Base-by-base conservation (phyloP, 2,113 vertebrate genomes). In the Myotis yumanensis region DNA sequence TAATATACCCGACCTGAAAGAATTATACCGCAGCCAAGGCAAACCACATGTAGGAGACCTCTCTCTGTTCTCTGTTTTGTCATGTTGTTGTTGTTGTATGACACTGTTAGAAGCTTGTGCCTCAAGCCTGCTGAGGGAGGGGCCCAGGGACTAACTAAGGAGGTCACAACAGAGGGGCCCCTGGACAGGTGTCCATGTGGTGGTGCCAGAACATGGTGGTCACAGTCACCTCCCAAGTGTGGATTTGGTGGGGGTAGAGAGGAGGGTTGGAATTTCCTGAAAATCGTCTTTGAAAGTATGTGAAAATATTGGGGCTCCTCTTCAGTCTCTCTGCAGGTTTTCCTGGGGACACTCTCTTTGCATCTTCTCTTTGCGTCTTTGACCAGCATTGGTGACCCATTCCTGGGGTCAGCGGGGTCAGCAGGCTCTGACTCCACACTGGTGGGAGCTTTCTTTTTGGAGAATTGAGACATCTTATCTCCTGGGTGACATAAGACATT, bases 401-500 rank as follows among this genome's bases (percentile, higher is more conserved):
- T 90, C 23, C 52, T 73, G 73, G 59, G 59, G 43, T 43, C 43
- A 43, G 43, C 7, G 7, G 43, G 57, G 17, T 76, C 28, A 23
- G 72, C 57, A 91, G 46, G 52, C 40, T 87, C 35, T 81, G 46
- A 48, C 72, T 68, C 64, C 68, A 54, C 4, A 40, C 20, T n/a
- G 64, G 6, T 16, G 62, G 48, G 46, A 35, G 2, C 48, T 83
- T 69, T 69, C 17, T 93, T 54, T 84, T 35, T 59, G 3, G 66
- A 84, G 37, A 64, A 32, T 35, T 22, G 66, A 92, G 43, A 68
- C 2, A 7, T 91, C 17, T 0, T 52, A 66, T 89, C 69, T 94
- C 32, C 62, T 76, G 59, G 37, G 32, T 90, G 85, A 90, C 35
- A 23, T 54, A 91, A 92, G 71, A 95, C 66, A 77, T 35, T n/a